A percentile compares a stretch with the other conserved stretches of the same genome.
Conservation (phyloP, 1,140 invertebrate genomes). For the Orius laevigatus region DNA sequence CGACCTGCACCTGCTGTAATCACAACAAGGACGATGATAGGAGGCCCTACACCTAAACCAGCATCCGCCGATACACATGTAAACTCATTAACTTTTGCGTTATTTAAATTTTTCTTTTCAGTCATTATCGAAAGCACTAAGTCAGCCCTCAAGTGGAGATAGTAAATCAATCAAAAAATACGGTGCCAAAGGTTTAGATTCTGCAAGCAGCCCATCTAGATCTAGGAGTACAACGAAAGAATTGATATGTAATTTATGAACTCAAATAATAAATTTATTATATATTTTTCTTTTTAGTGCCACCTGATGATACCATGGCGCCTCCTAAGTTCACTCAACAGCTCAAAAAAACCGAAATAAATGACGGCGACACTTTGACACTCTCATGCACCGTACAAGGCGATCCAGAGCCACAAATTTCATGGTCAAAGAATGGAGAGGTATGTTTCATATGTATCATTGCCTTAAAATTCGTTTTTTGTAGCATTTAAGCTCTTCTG, state of each 20-base stretch:
- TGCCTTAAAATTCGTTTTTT: conserved; percentile 15
- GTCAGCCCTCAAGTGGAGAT: background rate
- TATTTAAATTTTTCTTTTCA: conserved; percentile 7
- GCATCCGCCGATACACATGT: background rate
- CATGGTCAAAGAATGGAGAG: conserved; percentile 70
- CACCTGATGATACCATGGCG: conserved; percentile 74
- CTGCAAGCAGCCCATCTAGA: conserved; percentile 54
- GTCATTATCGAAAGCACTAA: conserved; percentile 13
- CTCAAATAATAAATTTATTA: background rate
- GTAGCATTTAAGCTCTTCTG: conserved; percentile 49
- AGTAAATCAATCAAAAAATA: conserved; percentile 47
- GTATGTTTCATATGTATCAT: conserved; percentile 22
- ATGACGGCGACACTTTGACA: conserved; percentile 65
- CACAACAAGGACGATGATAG: conserved; percentile 33
- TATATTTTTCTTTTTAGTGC: conserved; percentile 37
- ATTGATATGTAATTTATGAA: conserved; percentile 51
- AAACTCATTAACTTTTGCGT: background rate
- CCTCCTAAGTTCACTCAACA: conserved; percentile 63
- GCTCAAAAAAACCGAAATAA: conserved; percentile 47
- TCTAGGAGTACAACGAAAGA: conserved; percentile 82
- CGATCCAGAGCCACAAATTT: conserved; percentile 79
- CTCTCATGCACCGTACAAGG: conserved; percentile 65
- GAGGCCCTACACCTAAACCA: conserved; percentile 4
- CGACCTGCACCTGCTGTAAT: conserved; percentile 58
- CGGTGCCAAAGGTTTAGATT: conserved; percentile 32